A percentile compares a stretch with the other conserved stretches of the same genome.
phyloP scores from a whole-genome alignment of 2,113 vertebrate species.

The Hippocampus abdominalis region DNA sequence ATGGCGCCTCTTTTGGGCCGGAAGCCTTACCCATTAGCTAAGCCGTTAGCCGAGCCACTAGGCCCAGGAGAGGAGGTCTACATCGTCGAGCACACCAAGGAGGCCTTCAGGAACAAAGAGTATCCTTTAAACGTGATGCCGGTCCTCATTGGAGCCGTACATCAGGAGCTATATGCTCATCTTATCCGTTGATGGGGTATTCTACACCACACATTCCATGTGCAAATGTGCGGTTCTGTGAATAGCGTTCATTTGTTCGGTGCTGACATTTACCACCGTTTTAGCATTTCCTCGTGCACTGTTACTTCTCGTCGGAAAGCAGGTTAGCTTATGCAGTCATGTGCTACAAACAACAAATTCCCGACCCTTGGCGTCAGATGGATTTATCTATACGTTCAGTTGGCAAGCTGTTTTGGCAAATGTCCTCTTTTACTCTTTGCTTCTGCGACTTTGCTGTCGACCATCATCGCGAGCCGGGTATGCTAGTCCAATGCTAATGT shows the following conservation, averaged over 20 bases:
- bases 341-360: not conserved
- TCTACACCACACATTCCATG: not conserved
- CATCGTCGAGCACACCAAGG: slow-evolving; percentile 88
- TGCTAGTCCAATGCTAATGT: slow-evolving; percentile 41
- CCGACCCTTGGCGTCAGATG: too few relatives aligned
- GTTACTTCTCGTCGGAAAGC: slow-evolving; percentile 22
- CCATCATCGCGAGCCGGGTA: slow-evolving; percentile 18
- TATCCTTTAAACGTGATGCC: slow-evolving; percentile 76
- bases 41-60: slow-evolving; percentile 80
- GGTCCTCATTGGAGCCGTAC: slow-evolving; percentile 6
- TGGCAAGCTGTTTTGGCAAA: not conserved
- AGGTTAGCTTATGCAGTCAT: slow-evolving; percentile 10
- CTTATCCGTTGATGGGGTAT: not conserved
- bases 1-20: slow-evolving; percentile 96
- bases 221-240: not conserved
- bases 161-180: not conserved
- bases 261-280: slow-evolving; percentile 16
- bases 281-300: slow-evolving; percentile 19
- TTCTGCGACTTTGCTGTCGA: slow-evolving; percentile 23
- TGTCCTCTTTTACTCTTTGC: slow-evolving; percentile 10
- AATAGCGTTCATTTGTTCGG: not conserved
- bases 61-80: slow-evolving; percentile 82
- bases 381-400: not conserved
- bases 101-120: slow-evolving; percentile 96
- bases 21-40: slow-evolving; percentile 88